Evolutionary conservation across 1,140 invertebrate species (phyloP), one percentile per base, ranked within the genome.

Genomic region (Protaetia brevitarsis): DNA sequence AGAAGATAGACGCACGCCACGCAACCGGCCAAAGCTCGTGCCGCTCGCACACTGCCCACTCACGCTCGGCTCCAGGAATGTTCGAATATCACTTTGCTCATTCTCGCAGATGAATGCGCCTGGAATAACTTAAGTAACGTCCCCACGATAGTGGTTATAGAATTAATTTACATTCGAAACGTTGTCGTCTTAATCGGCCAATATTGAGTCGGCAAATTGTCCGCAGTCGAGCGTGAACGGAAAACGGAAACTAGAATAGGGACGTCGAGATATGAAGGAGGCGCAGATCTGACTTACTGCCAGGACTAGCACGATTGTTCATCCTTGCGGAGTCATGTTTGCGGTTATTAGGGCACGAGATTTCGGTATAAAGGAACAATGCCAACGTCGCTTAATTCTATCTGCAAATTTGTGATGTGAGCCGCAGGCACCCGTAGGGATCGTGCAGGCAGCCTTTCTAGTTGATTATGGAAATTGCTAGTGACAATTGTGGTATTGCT

Each of bases 101-200:
- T 34, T 11, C 8, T 34, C 8, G 8, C 8, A 34, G 13, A 1
- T 1, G 13, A 34, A 2, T 34, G 13, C 1, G 1, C 13, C 13
- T 34, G 8, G 13, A 34, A 34, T 34, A 34, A 1, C 13, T 8
- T 34, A 34, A 34, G 13, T 5, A 34, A 34, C 1, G 4, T 34
- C 31, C 13, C 8, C 10, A 45, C 4, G 13, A 1, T 21, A 13
- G 41, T 7, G 16, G 13, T 45, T 45, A 13, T 21, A 45, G 41
- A 45, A 45, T 45, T 45, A 37, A 37, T 37, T 37, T 37, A 37
- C 34, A 37, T 37, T 37, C 41, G 11, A 45, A 45, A 45, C 11
- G 11, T 13, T 45, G 16, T 19, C 41, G n/a, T n/a, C n/a, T 45
- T 45, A 45, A 45, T 45, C 41, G 41, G 13, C 16, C 41, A 45